These are phyloP conservation scores for Arizona elegans DNA, from an alignment of 2,113 vertebrate genomes.

Conservation along the genomic window DNA sequence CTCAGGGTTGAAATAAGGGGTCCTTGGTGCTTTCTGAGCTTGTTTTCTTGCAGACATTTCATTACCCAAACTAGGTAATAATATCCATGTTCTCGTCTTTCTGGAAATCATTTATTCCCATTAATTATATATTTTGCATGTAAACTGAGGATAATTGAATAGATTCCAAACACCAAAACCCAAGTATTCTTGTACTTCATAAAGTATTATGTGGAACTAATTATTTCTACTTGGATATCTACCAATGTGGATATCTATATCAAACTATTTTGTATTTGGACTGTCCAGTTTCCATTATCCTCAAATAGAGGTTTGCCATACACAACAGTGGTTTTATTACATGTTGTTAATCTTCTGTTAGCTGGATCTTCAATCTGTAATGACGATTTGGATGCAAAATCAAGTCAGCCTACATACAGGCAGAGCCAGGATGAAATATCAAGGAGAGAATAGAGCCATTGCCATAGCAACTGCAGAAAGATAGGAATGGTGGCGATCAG, in stretches of 20 bases:
- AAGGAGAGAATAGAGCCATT: constrained; percentile 36
- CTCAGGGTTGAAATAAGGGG: neutral
- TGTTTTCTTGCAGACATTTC: neutral
- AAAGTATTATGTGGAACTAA: neutral
- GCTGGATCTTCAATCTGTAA: constrained; percentile 45
- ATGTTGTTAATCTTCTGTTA: constrained; percentile 43
- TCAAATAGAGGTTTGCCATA: constrained; percentile 23
- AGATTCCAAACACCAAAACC: neutral
- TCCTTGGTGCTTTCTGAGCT: neutral
- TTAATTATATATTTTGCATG: neutral
- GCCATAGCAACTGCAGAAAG: constrained; percentile 54
- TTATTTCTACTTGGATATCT: neutral
- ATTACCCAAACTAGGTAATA: neutral
- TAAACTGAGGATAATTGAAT: neutral
- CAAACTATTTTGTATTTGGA: constrained; percentile 33
- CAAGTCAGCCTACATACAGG: constrained; percentile 29
- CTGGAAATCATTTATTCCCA: neutral
- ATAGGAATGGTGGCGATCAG: neutral
- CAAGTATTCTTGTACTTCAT: neutral
- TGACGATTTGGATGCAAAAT: constrained; percentile 39
- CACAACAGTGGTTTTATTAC: constrained; percentile 13
- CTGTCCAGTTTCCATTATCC: neutral
- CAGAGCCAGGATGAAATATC: constrained; percentile 36
- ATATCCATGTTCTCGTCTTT: neutral
- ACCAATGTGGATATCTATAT: neutral